Percentiles rank a stretch among this genome's conserved stretches.
Evolutionary conservation across 2,888 invertebrate genomes (phyloP).

Genomic region (Brachyptera risi): DNA sequence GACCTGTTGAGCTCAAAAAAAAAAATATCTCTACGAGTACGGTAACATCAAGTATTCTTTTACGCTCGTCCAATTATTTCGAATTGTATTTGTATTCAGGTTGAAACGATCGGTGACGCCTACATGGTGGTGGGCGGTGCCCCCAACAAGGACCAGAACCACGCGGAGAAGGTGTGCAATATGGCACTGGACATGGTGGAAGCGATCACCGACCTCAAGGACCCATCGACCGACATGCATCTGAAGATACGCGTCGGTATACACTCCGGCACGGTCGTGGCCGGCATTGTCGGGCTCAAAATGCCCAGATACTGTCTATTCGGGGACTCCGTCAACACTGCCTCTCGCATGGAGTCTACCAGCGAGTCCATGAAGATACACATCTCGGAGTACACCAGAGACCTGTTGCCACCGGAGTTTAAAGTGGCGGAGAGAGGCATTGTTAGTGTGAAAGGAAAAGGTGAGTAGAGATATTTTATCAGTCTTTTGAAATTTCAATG

Average conservation of each 20-base stretch:
- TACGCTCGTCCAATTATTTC: too few relatives aligned
- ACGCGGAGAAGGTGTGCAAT: slow-evolving; percentile 88
- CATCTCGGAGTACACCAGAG: slow-evolving; percentile 84
- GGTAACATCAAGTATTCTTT: too few relatives aligned
- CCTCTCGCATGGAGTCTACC: slow-evolving; percentile 89
- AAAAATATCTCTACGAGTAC: too few relatives aligned
- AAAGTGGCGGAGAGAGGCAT: slow-evolving; percentile 74
- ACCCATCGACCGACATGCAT: slow-evolving; percentile 88
- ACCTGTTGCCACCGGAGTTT: slow-evolving; percentile 69
- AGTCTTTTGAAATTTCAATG: too few relatives aligned
- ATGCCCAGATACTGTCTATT: slow-evolving; percentile 86
- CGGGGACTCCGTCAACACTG: slow-evolving; percentile 88
- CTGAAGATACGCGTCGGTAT: slow-evolving; percentile 80
- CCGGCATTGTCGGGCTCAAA: slow-evolving; percentile 90
- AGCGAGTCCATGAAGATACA: slow-evolving; percentile 92
- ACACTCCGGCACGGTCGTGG: slow-evolving; percentile 69
- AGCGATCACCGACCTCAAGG: slow-evolving; percentile 84
- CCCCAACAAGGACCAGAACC: slow-evolving; percentile 82
- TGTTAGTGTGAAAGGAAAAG: slow-evolving; percentile 88
- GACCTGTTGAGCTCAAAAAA: too few relatives aligned
- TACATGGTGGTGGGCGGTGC: slow-evolving; percentile 98
- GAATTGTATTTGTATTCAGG: slow-evolving; percentile 55
- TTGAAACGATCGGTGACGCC: slow-evolving; percentile 96
- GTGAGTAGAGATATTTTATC: slow-evolving; percentile 48
- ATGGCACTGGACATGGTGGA: slow-evolving; percentile 97